Evolutionary conservation across 2,888 invertebrate genomes (phyloP).

Genomic region (Rhingia rostrata): DNA sequence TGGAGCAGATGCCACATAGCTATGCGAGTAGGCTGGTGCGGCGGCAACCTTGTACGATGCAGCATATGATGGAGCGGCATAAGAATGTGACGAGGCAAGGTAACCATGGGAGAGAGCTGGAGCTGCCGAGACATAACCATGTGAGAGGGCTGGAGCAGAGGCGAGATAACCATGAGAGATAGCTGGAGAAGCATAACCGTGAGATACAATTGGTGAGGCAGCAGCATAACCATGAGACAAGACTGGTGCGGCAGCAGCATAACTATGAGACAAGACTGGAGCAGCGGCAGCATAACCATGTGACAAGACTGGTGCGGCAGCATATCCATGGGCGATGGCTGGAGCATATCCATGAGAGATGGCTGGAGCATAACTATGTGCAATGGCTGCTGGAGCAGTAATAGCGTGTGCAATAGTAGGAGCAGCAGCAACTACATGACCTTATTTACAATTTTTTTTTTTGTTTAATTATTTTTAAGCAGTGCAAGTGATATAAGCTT

Average conservation of each 20-base stretch:
- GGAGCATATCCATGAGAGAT: slow-evolving; percentile 64
- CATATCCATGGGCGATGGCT: slow-evolving; percentile 66
- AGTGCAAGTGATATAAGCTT: slow-evolving; percentile 64
- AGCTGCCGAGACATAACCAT: slow-evolving; percentile 75
- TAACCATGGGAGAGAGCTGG: slow-evolving; percentile 76
- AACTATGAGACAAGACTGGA: slow-evolving; percentile 62
- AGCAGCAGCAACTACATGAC: slow-evolving; percentile 78
- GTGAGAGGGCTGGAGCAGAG: slow-evolving; percentile 62
- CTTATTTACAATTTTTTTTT: slow-evolving; percentile 69
- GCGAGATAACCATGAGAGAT: slow-evolving; percentile 68
- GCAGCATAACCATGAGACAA: slow-evolving; percentile 70
- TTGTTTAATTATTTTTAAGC: slow-evolving; percentile 53
- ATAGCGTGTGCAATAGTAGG: slow-evolving; percentile 77
- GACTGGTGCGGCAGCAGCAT: slow-evolving; percentile 72
- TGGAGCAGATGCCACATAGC: slow-evolving; percentile 76
- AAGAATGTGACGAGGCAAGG: slow-evolving; percentile 39
- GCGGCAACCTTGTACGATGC: slow-evolving; percentile 77
- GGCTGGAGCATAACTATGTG: slow-evolving; percentile 63
- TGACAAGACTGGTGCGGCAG: slow-evolving; percentile 51
- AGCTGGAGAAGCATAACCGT: slow-evolving; percentile 74
- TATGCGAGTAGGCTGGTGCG: slow-evolving; percentile 78
- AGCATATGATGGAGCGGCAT: slow-evolving; percentile 59
- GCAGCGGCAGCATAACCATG: slow-evolving; percentile 74
- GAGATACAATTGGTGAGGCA: slow-evolving; percentile 75
- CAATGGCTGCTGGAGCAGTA: slow-evolving; percentile 73